Conservation (phyloP, 2,888 invertebrate species). For the Merodon equestris region DNA sequence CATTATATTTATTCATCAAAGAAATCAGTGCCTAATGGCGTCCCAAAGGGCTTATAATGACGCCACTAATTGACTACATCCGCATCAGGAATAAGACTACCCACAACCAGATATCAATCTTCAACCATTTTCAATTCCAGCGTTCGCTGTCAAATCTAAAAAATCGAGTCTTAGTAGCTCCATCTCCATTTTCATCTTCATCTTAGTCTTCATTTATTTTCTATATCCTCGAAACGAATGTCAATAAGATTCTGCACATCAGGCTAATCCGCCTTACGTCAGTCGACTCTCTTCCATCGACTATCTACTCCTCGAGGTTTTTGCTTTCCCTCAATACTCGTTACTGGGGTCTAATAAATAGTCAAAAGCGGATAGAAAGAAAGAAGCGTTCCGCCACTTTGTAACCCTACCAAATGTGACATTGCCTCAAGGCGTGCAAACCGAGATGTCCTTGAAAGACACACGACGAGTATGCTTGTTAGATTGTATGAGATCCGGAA, state of each 20-base stretch:
- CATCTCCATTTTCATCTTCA: background rate
- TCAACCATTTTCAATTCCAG: background rate
- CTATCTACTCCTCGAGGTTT: slow-evolving; percentile 3
- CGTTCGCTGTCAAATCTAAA: background rate
- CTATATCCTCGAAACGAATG: background rate
- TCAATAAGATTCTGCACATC: slow-evolving; percentile 6
- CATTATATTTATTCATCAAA: too few relatives aligned
- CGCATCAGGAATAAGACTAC: too few relatives aligned
- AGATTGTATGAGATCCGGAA: background rate
- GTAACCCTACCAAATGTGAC: slow-evolving; percentile 15
- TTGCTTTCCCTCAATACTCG: slow-evolving; percentile 8
- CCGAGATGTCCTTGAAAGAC: slow-evolving; percentile 30
- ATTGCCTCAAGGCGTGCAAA: slow-evolving; percentile 23
- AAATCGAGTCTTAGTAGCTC: background rate
- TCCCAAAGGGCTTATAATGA: too few relatives aligned
- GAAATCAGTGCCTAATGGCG: too few relatives aligned
- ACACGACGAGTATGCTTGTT: background rate
- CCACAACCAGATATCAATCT: background rate
- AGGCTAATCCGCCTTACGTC: slow-evolving; percentile 37
- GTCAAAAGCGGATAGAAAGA: slow-evolving; percentile 1
- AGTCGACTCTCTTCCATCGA: slow-evolving; percentile 6
- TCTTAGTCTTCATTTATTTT: too few relatives aligned
- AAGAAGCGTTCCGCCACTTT: background rate
- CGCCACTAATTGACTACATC: too few relatives aligned
- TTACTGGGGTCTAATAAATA: slow-evolving; percentile 4